A percentile compares a stretch with the other conserved stretches of the same genome.
These are phyloP conservation scores for Anhinga rufa DNA, from an alignment of 2,113 vertebrate species.

Conservation along the genomic window DNA sequence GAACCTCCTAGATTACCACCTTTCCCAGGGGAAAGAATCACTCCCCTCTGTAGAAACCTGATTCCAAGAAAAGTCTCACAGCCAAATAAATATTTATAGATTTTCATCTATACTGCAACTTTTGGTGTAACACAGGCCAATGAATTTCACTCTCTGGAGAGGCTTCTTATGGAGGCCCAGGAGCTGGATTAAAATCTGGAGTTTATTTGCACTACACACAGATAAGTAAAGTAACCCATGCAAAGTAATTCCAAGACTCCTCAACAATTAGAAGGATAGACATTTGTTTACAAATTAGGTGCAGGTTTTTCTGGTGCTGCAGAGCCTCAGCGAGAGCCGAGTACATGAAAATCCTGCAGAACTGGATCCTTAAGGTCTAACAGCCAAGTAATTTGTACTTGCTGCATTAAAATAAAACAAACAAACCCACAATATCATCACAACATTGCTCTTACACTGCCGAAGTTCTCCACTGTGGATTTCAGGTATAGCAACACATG, in stretches of 20 bases:
- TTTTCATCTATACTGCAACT: background rate
- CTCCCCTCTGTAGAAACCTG: background rate
- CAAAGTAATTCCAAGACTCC: background rate
- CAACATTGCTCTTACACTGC: constrained; percentile 67
- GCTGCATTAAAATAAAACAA: background rate
- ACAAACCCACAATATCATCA: background rate
- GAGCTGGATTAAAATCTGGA: background rate
- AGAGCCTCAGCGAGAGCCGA: background rate
- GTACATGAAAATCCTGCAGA: background rate
- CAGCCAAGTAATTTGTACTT: background rate
- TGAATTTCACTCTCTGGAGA: background rate
- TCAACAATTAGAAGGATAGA: background rate
- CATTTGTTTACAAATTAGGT: background rate
- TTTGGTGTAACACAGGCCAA: background rate
- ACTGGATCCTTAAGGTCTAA: background rate
- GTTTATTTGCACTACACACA: background rate
- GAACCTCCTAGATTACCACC: background rate
- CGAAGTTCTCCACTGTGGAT: constrained; percentile 79
- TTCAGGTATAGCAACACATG: constrained; percentile 87
- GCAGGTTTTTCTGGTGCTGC: background rate
- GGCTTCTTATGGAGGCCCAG: background rate
- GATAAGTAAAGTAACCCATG: background rate
- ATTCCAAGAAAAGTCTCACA: background rate
- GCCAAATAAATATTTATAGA: background rate
- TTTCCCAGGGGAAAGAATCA: background rate